A percentile compares a stretch with the other conserved stretches of the same genome.
Evolutionary conservation across 1,140 invertebrate species (phyloP).

Genomic region (Orussus abietinus): DNA sequence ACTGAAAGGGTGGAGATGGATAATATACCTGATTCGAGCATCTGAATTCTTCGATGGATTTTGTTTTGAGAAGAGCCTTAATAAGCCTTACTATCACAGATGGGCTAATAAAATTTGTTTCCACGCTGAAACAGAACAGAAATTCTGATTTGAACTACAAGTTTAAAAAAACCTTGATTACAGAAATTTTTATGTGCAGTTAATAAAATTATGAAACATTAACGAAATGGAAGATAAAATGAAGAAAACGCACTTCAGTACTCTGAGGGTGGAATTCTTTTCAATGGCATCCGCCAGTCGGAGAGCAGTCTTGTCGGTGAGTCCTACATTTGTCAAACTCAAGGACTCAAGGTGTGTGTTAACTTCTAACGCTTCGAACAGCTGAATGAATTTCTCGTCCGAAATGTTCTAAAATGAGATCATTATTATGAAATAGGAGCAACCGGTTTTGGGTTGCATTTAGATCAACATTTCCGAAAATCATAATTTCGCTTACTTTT

Average conservation of each 20-base stretch:
- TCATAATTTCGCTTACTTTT: conserved; percentile 73
- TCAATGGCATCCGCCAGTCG: conserved; percentile 80
- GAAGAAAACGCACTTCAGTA: conserved; percentile 67
- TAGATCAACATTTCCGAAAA: no score
- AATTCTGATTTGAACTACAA: no score
- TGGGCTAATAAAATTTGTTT: conserved; percentile 94
- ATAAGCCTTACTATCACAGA: conserved; percentile 79
- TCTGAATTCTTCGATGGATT: conserved; percentile 87
- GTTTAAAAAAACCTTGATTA: no score
- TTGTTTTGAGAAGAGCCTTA: conserved; percentile 79
- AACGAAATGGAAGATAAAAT: conserved; percentile 2
- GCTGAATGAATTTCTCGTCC: conserved; percentile 86
- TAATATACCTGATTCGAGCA: conserved; percentile 96
- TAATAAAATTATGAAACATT: neutral
- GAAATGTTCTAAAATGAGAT: conserved; percentile 78
- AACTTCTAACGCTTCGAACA: conserved; percentile 83
- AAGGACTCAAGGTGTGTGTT: conserved; percentile 92
- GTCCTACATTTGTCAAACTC: conserved; percentile 88
- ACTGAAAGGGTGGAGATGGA: no score
- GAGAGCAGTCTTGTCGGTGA: conserved; percentile 83
- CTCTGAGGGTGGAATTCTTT: conserved; percentile 81
- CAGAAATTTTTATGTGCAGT: conserved; percentile 1
- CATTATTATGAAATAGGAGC: conserved; percentile 9
- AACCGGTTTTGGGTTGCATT: neutral
- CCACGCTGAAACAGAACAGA: conserved; percentile 61